A percentile compares a stretch with the other conserved stretches of the same genome.
Evolutionary conservation across 2,113 vertebrate genomes (phyloP).

Genomic region (Macaca fascicularis): DNA sequence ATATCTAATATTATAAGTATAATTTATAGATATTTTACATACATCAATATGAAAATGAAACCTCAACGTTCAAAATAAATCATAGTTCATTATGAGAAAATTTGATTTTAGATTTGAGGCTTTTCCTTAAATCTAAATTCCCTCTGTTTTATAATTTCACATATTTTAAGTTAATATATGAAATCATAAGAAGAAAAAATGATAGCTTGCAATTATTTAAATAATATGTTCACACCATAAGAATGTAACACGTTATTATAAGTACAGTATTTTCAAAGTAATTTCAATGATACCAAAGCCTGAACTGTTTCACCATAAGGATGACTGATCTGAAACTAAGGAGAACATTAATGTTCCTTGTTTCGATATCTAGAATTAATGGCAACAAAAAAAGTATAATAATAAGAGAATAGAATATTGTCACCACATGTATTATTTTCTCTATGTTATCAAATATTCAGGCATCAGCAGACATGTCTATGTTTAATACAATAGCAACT

Average conservation of each 20-base stretch:
- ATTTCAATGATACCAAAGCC: conserved; percentile 8
- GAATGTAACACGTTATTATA: not conserved
- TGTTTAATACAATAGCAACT: not conserved
- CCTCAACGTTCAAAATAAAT: not conserved
- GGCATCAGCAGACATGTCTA: not conserved
- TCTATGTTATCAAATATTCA: not conserved
- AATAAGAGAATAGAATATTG: conserved; percentile 9
- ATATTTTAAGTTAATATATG: conserved; percentile 20
- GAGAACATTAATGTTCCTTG: not conserved
- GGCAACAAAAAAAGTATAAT: not conserved
- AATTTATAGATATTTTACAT: not conserved
- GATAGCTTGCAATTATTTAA: not conserved
- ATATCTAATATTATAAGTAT: not conserved
- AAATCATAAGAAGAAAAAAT: not conserved
- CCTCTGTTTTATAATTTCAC: not conserved
- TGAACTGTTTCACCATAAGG: not conserved
- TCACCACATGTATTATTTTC: not conserved
- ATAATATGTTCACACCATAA: not conserved
- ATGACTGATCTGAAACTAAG: not conserved
- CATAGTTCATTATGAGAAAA: not conserved
- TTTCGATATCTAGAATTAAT: not conserved
- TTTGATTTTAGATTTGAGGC: not conserved
- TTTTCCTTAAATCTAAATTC: not conserved
- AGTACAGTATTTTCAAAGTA: not conserved
- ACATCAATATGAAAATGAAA: not conserved